Evolutionary conservation across 2,113 vertebrate genomes (phyloP).

Genomic region (Perca schrenkii): DNA sequence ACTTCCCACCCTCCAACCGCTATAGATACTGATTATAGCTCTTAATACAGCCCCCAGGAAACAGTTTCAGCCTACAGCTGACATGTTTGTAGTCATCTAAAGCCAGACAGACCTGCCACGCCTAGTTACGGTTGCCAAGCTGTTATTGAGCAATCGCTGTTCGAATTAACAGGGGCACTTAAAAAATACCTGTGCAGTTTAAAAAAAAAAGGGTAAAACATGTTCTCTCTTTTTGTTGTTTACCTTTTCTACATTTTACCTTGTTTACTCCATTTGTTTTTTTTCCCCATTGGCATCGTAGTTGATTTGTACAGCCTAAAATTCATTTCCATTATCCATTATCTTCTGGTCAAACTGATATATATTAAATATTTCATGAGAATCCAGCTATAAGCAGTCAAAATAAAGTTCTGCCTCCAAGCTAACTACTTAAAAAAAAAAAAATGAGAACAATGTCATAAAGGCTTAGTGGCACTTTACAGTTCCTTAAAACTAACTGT

Average conservation of each 20-base stretch:
- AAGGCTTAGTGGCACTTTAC: background rate
- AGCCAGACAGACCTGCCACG: background rate
- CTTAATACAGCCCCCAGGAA: background rate
- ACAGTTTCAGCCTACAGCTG: background rate
- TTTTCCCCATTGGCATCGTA: background rate
- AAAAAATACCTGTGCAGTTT: background rate
- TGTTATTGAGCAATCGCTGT: background rate
- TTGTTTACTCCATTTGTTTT: background rate
- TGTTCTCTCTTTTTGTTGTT: background rate
- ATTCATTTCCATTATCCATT: background rate
- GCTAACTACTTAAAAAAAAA: background rate
- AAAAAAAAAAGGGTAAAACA: background rate
- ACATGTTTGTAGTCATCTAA: background rate
- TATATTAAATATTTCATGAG: background rate
- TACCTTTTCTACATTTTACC: background rate
- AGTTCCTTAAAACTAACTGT: background rate
- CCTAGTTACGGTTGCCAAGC: background rate
- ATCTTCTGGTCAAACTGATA: background rate
- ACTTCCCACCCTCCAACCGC: background rate
- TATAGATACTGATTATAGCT: background rate
- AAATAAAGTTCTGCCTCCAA: background rate
- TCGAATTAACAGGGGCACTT: background rate
- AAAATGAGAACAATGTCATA: background rate
- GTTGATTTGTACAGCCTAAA: background rate
- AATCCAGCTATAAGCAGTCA: conserved; percentile 5